phyloP scores from a whole-genome alignment of 2,113 vertebrate species.

The Semnornis frantzii region DNA sequence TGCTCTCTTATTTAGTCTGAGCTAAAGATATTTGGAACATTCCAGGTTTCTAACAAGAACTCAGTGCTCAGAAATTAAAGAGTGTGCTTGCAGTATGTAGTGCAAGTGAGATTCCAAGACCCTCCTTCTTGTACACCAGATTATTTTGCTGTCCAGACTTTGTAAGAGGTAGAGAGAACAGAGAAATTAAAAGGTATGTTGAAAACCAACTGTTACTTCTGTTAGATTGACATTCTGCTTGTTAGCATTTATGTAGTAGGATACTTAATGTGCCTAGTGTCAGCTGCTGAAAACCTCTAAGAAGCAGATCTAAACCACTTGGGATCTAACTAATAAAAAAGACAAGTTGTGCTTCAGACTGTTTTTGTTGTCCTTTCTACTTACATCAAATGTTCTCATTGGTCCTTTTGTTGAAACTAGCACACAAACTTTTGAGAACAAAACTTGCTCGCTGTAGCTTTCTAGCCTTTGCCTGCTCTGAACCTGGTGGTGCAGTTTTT shows the following conservation, averaged over 20 bases:
- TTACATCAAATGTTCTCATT: not conserved
- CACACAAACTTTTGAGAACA: not conserved
- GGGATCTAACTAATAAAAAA: not conserved
- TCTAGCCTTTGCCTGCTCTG: not conserved
- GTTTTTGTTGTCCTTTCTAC: not conserved
- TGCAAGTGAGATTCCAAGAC: not conserved
- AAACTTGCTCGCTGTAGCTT: not conserved
- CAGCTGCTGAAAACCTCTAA: not conserved
- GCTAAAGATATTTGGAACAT: not conserved
- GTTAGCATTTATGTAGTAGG: not conserved
- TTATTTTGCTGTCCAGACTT: not conserved
- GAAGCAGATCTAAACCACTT: not conserved
- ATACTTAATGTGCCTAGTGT: not conserved
- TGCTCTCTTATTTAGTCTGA: slow-evolving; percentile 52
- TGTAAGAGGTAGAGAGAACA: not conserved
- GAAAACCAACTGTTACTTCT: not conserved
- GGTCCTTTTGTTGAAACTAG: not conserved
- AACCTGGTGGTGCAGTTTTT: not conserved
- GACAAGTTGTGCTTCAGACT: not conserved
- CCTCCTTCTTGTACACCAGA: not conserved
- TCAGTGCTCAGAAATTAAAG: not conserved
- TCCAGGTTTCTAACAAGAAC: not conserved
- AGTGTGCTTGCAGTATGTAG: not conserved
- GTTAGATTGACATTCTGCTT: not conserved
- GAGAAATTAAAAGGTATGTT: not conserved